phyloP scores from a whole-genome alignment of 2,797 vertebrate genomes.

The Falco berigora region DNA sequence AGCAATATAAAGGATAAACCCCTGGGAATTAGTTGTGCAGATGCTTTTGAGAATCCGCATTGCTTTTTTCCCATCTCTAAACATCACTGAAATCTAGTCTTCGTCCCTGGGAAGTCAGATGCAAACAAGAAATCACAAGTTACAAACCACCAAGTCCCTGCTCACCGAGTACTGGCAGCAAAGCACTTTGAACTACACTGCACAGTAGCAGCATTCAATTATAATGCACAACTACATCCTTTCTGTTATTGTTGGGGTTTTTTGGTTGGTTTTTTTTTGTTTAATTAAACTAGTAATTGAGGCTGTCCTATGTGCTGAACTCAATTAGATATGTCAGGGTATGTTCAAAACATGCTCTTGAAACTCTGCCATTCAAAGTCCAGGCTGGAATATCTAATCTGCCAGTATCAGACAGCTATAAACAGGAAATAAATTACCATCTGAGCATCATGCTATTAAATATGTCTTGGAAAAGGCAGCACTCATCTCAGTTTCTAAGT shows the following conservation, averaged over 20 bases:
- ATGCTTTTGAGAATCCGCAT: not conserved
- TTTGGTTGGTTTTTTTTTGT: not conserved
- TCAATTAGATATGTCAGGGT: not conserved
- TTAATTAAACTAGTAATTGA: slow-evolving; percentile 28
- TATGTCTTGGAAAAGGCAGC: not conserved
- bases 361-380: not conserved
- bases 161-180: not conserved
- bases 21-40: not conserved
- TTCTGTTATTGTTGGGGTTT: not conserved
- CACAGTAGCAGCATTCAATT: not conserved
- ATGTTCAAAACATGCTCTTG: not conserved
- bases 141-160: not conserved
- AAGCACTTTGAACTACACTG: not conserved
- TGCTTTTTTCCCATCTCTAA: not conserved
- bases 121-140: not conserved
- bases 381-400: not conserved
- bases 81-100: not conserved
- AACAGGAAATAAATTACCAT: not conserved
- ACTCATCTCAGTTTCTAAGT: not conserved
- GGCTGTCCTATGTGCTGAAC: not conserved
- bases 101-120: not conserved
- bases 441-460: not conserved
- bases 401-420: not conserved
- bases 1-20: not conserved
- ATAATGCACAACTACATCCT: not conserved